Base-by-base conservation (phyloP, 2,888 invertebrate species). In the Drosophila borealis region DNA sequence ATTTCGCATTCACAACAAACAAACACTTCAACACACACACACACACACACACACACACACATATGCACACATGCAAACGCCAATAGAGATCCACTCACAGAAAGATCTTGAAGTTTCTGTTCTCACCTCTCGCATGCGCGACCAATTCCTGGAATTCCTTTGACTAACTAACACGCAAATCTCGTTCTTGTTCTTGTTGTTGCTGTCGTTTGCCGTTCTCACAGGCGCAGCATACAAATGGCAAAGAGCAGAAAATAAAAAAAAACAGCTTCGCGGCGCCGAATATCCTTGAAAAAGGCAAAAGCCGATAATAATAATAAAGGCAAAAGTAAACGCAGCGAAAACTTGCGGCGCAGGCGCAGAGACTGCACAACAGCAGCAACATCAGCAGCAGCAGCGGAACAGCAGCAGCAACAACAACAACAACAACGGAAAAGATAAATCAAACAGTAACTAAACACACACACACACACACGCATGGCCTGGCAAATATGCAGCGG, bases 401-500 rank as follows among this genome's bases (percentile, higher is more conserved):
- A 55, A 10, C 54, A 60, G 36, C 78, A 63, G 37, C 72, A 65
- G n/a, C 39, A 59, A 19, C 64, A 70, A 17, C 41, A 62, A 17
- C 60, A 81, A 56, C 63, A 74, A 76, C 72, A 85, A 78, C 86
- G 86, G 86, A 87, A 86, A 87, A 89, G 78, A 87, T 87, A 87
- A 88, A 89, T 89, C 89, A 86, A 89, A 89, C 85, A 86, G 80
- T 89, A 87, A 80, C 84, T 74, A 89, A 81, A 75, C 67, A 80
- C 78, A 68, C 63, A 75, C 55, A 64, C 70, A 59, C 70, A 70
- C 57, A 59, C 70, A 66, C 49, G 42, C 42, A 49, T 54, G 45
- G 36, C 41, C n/a, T 46, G 39, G 48, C 66, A 60, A 57, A 63
- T 67, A 72, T 77, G 75, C 75, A 70, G 65, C 64, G 39, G 44